These are phyloP conservation scores for Luscinia megarhynchos DNA, from an alignment of 2,797 vertebrate species.

Conservation along the genomic window DNA sequence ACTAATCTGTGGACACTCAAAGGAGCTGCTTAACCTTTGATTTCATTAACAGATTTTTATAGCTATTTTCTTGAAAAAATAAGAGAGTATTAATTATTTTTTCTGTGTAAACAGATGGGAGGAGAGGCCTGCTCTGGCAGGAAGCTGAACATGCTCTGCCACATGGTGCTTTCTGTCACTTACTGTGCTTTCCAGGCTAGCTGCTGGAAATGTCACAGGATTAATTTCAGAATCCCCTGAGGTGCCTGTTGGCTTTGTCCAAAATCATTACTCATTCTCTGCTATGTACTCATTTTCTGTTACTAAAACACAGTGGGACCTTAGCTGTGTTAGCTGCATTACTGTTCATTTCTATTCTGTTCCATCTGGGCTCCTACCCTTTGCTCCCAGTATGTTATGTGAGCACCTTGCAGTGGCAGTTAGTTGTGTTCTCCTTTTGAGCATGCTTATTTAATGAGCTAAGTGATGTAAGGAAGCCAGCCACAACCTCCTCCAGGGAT, in stretches of 20 bases:
- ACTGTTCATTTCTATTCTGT: not conserved
- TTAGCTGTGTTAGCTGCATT: not conserved
- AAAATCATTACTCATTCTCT: conserved; percentile 12
- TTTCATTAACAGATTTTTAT: not conserved
- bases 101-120: not conserved
- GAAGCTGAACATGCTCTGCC: not conserved
- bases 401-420: not conserved
- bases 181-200: not conserved
- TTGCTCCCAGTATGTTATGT: not conserved
- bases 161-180: not conserved
- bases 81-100: not conserved
- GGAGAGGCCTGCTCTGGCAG: not conserved
- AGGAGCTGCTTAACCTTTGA: not conserved
- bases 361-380: not conserved
- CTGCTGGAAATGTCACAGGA: conserved; percentile 29
- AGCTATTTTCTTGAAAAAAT: not conserved
- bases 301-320: not conserved
- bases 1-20: not conserved
- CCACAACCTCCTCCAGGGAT: not conserved
- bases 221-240: conserved; percentile 36
- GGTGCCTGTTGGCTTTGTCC: conserved; percentile 37
- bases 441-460: not conserved
- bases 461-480: not conserved
- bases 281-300: not conserved
- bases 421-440: not conserved